phyloP scores from a whole-genome alignment of 1,140 invertebrate genomes.

The Drepana arcuata region DNA sequence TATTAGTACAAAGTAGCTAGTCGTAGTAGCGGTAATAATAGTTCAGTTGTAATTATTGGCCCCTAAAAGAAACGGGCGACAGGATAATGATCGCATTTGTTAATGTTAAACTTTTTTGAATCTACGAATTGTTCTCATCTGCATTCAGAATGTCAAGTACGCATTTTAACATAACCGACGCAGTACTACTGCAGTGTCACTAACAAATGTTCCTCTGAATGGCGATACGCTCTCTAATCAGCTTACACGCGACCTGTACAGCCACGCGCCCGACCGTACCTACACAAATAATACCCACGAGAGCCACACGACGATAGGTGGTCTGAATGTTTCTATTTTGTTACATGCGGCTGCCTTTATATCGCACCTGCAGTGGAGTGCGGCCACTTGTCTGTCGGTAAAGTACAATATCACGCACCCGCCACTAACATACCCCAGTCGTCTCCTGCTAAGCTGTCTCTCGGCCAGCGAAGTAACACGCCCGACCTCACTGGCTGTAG shows the following conservation, averaged over 20 bases:
- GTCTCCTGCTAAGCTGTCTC: slow-evolving; percentile 49
- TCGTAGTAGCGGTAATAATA: slow-evolving; percentile 34
- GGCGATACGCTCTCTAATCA: too few relatives aligned
- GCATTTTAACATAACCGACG: too few relatives aligned
- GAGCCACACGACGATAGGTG: slow-evolving; percentile 4
- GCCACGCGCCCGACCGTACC: neutral
- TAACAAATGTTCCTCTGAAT: too few relatives aligned
- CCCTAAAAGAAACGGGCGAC: too few relatives aligned
- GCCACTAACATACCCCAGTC: slow-evolving; percentile 68
- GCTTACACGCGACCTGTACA: too few relatives aligned
- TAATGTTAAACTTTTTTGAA: too few relatives aligned
- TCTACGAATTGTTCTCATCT: too few relatives aligned
- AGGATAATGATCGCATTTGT: too few relatives aligned
- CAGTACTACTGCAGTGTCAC: too few relatives aligned
- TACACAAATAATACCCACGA: neutral
- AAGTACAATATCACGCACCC: slow-evolving; percentile 77
- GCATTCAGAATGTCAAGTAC: too few relatives aligned
- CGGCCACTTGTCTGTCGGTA: slow-evolving; percentile 75
- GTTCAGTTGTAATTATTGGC: too few relatives aligned
- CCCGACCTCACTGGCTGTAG: slow-evolving; percentile 36
- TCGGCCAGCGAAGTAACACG: slow-evolving; percentile 38
- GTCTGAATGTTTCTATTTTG: slow-evolving; percentile 70
- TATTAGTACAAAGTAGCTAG: slow-evolving; percentile 63
- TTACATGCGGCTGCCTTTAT: slow-evolving; percentile 73
- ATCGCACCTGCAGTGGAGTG: slow-evolving; percentile 75